Conservation (phyloP, 1,140 invertebrate species). For the Procambarus clarkii region DNA sequence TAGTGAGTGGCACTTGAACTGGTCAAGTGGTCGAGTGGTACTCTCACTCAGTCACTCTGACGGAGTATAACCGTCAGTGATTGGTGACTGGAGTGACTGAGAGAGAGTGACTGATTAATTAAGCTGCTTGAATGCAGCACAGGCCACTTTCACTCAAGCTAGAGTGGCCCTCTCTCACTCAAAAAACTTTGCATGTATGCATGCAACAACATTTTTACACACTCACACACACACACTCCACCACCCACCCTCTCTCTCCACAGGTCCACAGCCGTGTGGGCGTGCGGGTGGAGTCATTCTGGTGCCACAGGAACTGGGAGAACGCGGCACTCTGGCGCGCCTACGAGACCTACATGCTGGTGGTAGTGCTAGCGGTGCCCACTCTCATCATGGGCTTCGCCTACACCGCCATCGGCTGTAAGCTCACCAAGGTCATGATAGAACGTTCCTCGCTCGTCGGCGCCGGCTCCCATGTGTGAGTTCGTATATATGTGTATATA, state of each 20-base stretch:
- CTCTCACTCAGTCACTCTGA: too few species aligned
- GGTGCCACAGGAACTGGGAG: conserved; percentile 81
- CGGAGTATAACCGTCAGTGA: too few species aligned
- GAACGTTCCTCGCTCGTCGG: conserved; percentile 31
- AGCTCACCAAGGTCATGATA: conserved; percentile 55
- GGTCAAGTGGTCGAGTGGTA: neutral
- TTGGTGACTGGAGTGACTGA: too few species aligned
- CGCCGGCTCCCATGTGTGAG: neutral
- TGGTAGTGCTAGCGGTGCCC: conserved; percentile 81
- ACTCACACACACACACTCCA: too few species aligned
- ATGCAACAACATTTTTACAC: too few species aligned
- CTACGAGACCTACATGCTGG: conserved; percentile 84
- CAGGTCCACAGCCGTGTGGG: conserved; percentile 81
- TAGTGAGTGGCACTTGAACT: neutral
- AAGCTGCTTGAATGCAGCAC: too few species aligned
- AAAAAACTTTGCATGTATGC: too few species aligned
- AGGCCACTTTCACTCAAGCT: too few species aligned
- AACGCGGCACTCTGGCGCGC: conserved; percentile 77
- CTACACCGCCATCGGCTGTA: conserved; percentile 79
- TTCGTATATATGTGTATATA: too few species aligned
- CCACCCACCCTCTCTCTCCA: conserved; percentile 60
- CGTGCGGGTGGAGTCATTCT: conserved; percentile 77
- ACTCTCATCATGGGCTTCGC: conserved; percentile 82
- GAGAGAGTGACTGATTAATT: too few species aligned
- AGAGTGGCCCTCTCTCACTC: too few species aligned